Percentiles rank a stretch among this genome's conserved stretches.
Conservation (phyloP, 2,888 invertebrate species). For the Callosobruchus maculatus region DNA sequence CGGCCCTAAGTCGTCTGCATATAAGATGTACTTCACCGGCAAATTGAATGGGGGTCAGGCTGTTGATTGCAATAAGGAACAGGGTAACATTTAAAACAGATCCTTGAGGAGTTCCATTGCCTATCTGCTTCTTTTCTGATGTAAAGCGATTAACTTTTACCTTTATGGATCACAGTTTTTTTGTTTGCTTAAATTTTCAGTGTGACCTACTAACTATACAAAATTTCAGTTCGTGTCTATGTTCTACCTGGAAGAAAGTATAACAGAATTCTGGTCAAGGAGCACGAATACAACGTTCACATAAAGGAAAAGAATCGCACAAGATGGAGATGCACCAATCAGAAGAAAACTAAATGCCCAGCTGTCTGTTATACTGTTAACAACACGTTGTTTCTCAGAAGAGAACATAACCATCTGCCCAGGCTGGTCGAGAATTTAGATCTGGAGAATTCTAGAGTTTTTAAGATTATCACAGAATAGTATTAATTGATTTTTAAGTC, state of each 20-base stretch:
- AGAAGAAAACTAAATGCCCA: constrained; percentile 21
- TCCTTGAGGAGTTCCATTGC: no score
- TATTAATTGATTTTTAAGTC: background rate
- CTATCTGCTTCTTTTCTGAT: no score
- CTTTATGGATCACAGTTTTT: no score
- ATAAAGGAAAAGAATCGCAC: constrained; percentile 19
- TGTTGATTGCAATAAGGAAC: no score
- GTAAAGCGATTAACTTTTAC: no score
- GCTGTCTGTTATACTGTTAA: constrained; percentile 24
- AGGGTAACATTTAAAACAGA: no score
- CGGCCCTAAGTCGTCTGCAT: no score
- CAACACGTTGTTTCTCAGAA: constrained; percentile 14
- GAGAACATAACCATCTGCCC: constrained; percentile 23
- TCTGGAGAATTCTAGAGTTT: background rate
- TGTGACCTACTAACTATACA: no score
- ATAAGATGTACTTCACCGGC: no score
- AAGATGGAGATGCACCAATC: constrained; percentile 26
- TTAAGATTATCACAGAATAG: background rate
- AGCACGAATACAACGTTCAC: constrained; percentile 22
- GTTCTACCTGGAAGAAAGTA: constrained; percentile 25
- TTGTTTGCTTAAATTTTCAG: no score
- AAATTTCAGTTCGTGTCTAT: constrained; percentile 20
- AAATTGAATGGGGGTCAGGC: no score
- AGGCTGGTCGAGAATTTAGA: background rate
- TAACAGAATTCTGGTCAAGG: constrained; percentile 26